Percentiles rank a stretch among this genome's conserved stretches.
phyloP scores from a whole-genome alignment of 2,797 vertebrate genomes.

The Pseudopleuronectes americanus region DNA sequence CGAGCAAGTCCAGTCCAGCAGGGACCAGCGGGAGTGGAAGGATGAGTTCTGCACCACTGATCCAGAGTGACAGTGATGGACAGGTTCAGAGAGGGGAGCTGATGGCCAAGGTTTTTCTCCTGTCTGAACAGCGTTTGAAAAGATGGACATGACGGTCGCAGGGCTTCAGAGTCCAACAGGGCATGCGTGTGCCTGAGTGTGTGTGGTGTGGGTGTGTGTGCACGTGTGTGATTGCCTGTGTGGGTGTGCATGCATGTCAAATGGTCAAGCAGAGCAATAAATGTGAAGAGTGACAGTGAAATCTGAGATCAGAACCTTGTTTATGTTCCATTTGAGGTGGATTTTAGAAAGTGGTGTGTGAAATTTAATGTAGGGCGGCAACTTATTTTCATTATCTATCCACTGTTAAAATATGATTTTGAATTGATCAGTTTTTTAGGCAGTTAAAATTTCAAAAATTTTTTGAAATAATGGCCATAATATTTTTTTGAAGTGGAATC shows the following conservation, averaged over 20 bases:
- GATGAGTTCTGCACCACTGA: slow-evolving; percentile 84
- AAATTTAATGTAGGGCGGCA: background rate
- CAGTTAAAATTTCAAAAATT: no score
- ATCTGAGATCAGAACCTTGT: slow-evolving; percentile 59
- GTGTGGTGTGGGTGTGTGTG: slow-evolving; percentile 13
- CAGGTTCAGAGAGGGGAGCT: slow-evolving; percentile 83
- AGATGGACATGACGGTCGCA: slow-evolving; percentile 81
- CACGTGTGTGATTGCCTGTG: slow-evolving; percentile 37
- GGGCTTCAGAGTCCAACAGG: slow-evolving; percentile 74
- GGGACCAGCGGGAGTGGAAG: slow-evolving; percentile 77
- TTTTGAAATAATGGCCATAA: no score
- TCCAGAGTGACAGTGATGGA: slow-evolving; percentile 85
- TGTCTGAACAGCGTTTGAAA: slow-evolving; percentile 81
- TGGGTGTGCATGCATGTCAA: slow-evolving; percentile 64
- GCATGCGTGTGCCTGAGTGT: slow-evolving; percentile 43
- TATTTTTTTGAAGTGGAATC: no score
- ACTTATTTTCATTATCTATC: no score
- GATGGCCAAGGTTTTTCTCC: slow-evolving; percentile 80
- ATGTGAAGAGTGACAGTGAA: slow-evolving; percentile 68
- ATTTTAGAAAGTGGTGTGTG: slow-evolving; percentile 11
- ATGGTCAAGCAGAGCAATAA: slow-evolving; percentile 70
- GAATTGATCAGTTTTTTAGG: no score
- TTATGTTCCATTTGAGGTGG: slow-evolving; percentile 45
- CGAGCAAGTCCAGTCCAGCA: slow-evolving; percentile 73
- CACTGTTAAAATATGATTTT: no score